Evolutionary conservation across 2,113 vertebrate species (phyloP).

Genomic region (Noctilio leporinus): DNA sequence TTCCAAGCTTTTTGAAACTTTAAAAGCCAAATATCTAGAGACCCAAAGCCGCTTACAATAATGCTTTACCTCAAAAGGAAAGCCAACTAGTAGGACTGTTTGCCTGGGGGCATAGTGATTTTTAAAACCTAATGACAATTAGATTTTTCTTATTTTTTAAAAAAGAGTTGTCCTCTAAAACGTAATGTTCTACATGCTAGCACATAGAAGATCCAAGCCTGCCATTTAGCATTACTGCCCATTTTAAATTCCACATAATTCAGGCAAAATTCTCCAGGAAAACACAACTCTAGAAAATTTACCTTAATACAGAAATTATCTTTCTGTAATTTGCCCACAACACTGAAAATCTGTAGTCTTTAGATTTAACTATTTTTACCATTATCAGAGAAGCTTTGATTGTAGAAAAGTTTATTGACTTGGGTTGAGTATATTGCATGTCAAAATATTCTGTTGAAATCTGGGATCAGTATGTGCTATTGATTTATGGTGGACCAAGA

Average conservation of each 20-base stretch:
- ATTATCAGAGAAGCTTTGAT: not conserved
- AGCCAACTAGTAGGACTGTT: not conserved
- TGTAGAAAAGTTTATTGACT: not conserved
- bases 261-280: constrained; percentile 25
- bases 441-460: not conserved
- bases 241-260: constrained; percentile 1
- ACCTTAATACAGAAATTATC: not conserved
- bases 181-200: not conserved
- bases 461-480: not conserved
- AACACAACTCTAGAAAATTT: not conserved
- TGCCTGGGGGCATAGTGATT: not conserved
- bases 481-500: not conserved
- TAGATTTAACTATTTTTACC: not conserved
- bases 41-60: not conserved
- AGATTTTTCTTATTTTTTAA: not conserved
- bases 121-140: constrained; percentile 8
- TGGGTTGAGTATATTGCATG: not conserved
- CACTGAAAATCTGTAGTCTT: not conserved
- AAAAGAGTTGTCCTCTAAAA: not conserved
- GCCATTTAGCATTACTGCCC: not conserved
- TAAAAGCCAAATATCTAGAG: not conserved
- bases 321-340: not conserved
- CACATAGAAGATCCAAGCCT: not conserved
- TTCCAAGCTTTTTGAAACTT: not conserved
- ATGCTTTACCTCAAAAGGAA: not conserved